These are phyloP conservation scores for Cardiocondyla obscurior DNA, from an alignment of 1,140 invertebrate species.

Conservation along the genomic window DNA sequence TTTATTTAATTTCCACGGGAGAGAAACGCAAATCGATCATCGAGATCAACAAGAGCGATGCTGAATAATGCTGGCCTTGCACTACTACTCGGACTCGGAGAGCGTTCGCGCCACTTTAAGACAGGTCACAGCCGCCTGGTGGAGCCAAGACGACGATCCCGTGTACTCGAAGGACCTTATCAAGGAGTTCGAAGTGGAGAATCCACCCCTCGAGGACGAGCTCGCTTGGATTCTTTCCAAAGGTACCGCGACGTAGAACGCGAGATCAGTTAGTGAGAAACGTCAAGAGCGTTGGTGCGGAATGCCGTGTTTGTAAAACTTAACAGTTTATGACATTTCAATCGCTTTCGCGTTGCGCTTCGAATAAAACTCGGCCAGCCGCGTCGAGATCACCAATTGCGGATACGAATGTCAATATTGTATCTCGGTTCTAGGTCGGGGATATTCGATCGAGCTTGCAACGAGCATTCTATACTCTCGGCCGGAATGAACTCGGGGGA, in stretches of 20 bases:
- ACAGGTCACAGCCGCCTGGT: slow-evolving; percentile 85
- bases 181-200: slow-evolving; percentile 92
- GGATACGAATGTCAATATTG: not conserved
- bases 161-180: slow-evolving; percentile 92
- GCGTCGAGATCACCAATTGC: not conserved
- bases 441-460: not conserved
- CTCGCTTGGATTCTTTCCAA: slow-evolving; percentile 88
- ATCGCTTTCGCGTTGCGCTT: not conserved
- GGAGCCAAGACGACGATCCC: slow-evolving; percentile 85
- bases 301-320: not conserved
- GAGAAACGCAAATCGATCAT: not conserved
- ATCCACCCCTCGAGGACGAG: slow-evolving; percentile 89
- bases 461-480: not conserved
- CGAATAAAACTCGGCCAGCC: not conserved
- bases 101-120: slow-evolving; percentile 72
- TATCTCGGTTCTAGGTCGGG: not conserved
- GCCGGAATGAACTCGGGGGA: not conserved
- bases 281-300: not conserved
- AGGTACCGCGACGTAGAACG: slow-evolving; percentile 84
- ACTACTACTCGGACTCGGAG: slow-evolving; percentile 89
- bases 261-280: not conserved
- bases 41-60: slow-evolving; percentile 1
- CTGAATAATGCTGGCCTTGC: slow-evolving; percentile 88
- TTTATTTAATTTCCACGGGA: not conserved
- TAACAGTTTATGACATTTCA: not conserved